Evolutionary conservation across 2,888 invertebrate species (phyloP).

Genomic region (Cantharis rufa): DNA sequence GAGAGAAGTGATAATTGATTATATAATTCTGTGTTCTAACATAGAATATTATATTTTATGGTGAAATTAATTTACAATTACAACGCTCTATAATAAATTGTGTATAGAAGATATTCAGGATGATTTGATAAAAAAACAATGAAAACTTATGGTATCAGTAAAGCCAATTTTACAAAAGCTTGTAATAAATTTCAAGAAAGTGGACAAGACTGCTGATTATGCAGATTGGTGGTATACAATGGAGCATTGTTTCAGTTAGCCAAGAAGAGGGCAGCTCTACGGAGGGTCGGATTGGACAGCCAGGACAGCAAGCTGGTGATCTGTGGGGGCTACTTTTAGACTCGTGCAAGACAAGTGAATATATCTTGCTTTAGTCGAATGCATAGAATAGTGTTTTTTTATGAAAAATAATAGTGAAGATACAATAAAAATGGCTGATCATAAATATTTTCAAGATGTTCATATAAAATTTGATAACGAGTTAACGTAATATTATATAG

Average conservation of each 20-base stretch:
- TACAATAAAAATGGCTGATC: conserved; percentile 24
- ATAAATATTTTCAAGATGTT: not conserved
- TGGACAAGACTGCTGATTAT: conserved; percentile 39
- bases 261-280: conserved; percentile 31
- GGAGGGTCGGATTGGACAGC: conserved; percentile 31
- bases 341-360: conserved; percentile 36
- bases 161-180: conserved; percentile 30
- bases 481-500: no score
- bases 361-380: conserved; percentile 36
- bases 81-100: not conserved
- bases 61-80: not conserved
- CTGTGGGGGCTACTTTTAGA: conserved; percentile 36
- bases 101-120: not conserved
- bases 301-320: conserved; percentile 33
- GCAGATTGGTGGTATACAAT: conserved; percentile 42
- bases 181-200: conserved; percentile 34
- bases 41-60: not conserved
- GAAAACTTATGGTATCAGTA: not conserved
- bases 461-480: no score
- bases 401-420: conserved; percentile 30
- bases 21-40: no score
- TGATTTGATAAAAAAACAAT: not conserved
- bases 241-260: conserved; percentile 39
- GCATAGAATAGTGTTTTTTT: conserved; percentile 31
- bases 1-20: no score